A percentile compares a stretch with the other conserved stretches of the same genome.
Evolutionary conservation across 2,113 vertebrate species (phyloP).

Genomic region (Lepisosteus osseus): DNA sequence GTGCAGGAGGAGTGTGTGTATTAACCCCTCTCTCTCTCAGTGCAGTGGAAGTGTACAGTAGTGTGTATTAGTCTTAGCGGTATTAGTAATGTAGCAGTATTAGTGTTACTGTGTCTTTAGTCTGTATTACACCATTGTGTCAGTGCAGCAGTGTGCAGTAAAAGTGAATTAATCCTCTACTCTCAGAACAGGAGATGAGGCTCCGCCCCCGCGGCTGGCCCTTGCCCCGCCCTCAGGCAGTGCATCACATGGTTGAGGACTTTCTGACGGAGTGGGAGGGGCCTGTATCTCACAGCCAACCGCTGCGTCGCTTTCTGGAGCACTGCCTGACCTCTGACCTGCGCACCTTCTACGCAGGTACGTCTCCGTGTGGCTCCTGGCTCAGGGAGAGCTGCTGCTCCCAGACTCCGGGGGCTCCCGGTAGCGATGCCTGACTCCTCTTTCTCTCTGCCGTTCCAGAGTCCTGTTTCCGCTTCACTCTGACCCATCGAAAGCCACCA

Average conservation of each 20-base stretch:
- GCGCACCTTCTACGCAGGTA: conserved; percentile 89
- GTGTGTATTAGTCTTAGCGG: too few species aligned
- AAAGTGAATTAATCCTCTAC: not conserved
- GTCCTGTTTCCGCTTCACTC: conserved; percentile 82
- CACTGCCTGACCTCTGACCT: conserved; percentile 86
- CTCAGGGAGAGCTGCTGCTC: too few species aligned
- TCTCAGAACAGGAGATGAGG: conserved; percentile 80
- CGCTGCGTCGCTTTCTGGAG: conserved; percentile 87
- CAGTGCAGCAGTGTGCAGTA: too few species aligned
- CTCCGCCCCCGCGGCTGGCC: conserved; percentile 77
- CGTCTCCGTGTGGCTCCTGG: not conserved
- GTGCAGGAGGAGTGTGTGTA: not conserved
- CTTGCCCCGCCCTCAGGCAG: conserved; percentile 76
- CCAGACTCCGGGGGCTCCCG: too few species aligned
- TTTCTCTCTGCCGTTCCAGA: conserved; percentile 57
- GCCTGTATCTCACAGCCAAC: conserved; percentile 83
- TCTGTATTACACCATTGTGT: not conserved
- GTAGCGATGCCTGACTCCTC: too few species aligned
- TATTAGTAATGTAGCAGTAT: too few species aligned
- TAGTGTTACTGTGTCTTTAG: not conserved
- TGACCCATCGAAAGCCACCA: conserved; percentile 81
- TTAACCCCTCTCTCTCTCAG: too few species aligned
- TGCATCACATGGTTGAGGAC: conserved; percentile 94
- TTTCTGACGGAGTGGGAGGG: conserved; percentile 92
- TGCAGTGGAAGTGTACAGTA: too few species aligned